Percentiles rank a stretch among this genome's conserved stretches.
These are phyloP conservation scores for Burhinus bistriatus DNA, from an alignment of 2,113 vertebrate species.

Conservation along the genomic window DNA sequence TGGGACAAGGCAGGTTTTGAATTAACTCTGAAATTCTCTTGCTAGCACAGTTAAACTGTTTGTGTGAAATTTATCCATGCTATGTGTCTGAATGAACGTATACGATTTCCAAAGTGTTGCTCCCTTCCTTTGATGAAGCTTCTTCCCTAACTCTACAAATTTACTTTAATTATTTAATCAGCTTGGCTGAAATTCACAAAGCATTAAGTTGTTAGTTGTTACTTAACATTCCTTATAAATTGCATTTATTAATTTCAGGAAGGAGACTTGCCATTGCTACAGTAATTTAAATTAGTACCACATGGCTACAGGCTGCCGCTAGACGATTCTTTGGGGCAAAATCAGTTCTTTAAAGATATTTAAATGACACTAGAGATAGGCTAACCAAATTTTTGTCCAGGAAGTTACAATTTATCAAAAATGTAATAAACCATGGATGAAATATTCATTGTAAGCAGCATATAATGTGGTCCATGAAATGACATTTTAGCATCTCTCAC, in stretches of 20 bases:
- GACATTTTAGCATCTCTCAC: slow-evolving; percentile 64
- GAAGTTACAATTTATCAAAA: slow-evolving; percentile 74
- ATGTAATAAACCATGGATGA: slow-evolving; percentile 65
- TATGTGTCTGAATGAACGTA: slow-evolving; percentile 19
- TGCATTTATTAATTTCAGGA: slow-evolving; percentile 83
- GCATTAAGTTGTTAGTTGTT: slow-evolving; percentile 82
- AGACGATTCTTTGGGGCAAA: slow-evolving; percentile 72
- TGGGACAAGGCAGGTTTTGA: not conserved
- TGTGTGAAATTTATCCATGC: slow-evolving; percentile 25
- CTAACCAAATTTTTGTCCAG: slow-evolving; percentile 68
- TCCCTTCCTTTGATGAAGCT: slow-evolving; percentile 69
- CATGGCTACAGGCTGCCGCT: slow-evolving; percentile 72
- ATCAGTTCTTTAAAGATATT: slow-evolving; percentile 63
- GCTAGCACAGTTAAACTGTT: slow-evolving; percentile 21
- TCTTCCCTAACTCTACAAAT: slow-evolving; percentile 66
- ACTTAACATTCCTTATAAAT: slow-evolving; percentile 86
- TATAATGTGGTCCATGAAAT: slow-evolving; percentile 72
- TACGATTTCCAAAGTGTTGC: slow-evolving; percentile 44
- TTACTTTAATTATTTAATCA: slow-evolving; percentile 80
- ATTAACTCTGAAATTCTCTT: slow-evolving; percentile 32
- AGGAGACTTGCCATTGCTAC: slow-evolving; percentile 75
- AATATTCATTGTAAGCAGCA: slow-evolving; percentile 69
- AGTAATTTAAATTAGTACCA: slow-evolving; percentile 81
- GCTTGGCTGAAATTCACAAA: slow-evolving; percentile 79
- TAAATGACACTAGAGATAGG: slow-evolving; percentile 56